Conservation (phyloP, 2,888 invertebrate species). For the Bellardia bayeri region DNA sequence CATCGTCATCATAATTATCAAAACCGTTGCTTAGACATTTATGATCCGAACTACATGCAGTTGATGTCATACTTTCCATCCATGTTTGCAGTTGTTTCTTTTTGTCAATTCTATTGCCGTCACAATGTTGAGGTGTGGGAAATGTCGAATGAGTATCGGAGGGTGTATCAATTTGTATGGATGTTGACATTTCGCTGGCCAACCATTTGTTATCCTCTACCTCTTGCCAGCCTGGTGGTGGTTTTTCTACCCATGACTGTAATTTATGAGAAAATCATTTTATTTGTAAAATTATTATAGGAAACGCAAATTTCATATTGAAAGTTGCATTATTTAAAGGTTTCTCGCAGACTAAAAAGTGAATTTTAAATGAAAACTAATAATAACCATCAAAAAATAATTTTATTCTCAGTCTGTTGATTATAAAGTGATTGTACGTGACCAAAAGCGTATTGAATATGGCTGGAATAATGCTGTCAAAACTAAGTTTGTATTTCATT, state of each 20-base stretch:
- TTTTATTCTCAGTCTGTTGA: too few species aligned
- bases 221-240: conserved; percentile 95
- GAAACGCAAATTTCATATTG: too few species aligned
- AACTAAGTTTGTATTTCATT: too few species aligned
- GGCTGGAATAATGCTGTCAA: too few species aligned
- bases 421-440: too few species aligned
- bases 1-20: conserved; percentile 75
- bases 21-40: conserved; percentile 66
- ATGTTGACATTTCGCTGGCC: conserved; percentile 81
- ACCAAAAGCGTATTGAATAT: too few species aligned
- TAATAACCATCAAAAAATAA: too few species aligned
- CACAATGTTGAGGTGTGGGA: conserved; percentile 76
- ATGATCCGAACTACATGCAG: conserved; percentile 76
- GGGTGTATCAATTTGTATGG: conserved; percentile 84
- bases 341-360: too few species aligned
- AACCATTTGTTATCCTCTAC: conserved; percentile 87
- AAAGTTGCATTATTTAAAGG: too few species aligned
- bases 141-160: conserved; percentile 60
- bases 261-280: neutral
- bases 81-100: conserved; percentile 78
- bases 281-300: too few species aligned
- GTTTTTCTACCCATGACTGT: conserved; percentile 96
- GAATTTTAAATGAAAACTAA: too few species aligned
- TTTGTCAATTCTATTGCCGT: conserved; percentile 73
- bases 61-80: conserved; percentile 80